These are phyloP conservation scores for Drosophila peninsularis DNA, from an alignment of 2,888 invertebrate genomes.

Conservation along the genomic window DNA sequence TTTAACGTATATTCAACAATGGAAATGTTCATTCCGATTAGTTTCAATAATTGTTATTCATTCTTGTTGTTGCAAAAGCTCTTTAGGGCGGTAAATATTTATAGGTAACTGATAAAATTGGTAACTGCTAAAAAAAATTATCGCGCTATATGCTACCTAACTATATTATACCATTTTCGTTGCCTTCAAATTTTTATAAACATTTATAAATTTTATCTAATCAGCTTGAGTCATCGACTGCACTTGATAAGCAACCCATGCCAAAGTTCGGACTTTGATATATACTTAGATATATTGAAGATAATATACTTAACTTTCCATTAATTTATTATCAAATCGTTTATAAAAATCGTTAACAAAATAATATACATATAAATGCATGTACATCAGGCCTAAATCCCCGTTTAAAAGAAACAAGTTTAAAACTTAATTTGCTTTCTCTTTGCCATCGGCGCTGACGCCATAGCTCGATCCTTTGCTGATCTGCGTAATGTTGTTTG, in stretches of 20 bases:
- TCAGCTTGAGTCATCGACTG: constrained; percentile 36
- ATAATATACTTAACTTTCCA: constrained; percentile 1
- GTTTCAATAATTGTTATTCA: not conserved
- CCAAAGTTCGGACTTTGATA: constrained; percentile 30
- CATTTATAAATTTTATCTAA: constrained; percentile 38
- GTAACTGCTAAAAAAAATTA: constrained; percentile 12
- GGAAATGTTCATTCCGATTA: not conserved
- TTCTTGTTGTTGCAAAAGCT: not conserved
- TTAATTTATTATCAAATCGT: constrained; percentile 31
- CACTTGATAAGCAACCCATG: not conserved
- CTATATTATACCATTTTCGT: not conserved
- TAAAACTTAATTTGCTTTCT: constrained; percentile 33
- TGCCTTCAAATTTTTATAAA: constrained; percentile 13
- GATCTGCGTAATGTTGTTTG: constrained; percentile 54
- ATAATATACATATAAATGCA: constrained; percentile 11
- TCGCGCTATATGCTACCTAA: constrained; percentile 24
- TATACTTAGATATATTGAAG: too few relatives aligned
- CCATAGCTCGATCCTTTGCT: constrained; percentile 60
- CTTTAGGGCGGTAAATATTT: constrained; percentile 27
- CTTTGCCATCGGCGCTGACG: constrained; percentile 11
- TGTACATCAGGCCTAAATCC: constrained; percentile 9
- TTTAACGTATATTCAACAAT: not conserved
- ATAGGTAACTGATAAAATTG: constrained; percentile 39
- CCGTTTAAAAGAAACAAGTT: not conserved
- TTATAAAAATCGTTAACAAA: constrained; percentile 15